A percentile compares a stretch with the other conserved stretches of the same genome.
Evolutionary conservation across 2,888 invertebrate genomes (phyloP).

Genomic region (Panzeria rudis): DNA sequence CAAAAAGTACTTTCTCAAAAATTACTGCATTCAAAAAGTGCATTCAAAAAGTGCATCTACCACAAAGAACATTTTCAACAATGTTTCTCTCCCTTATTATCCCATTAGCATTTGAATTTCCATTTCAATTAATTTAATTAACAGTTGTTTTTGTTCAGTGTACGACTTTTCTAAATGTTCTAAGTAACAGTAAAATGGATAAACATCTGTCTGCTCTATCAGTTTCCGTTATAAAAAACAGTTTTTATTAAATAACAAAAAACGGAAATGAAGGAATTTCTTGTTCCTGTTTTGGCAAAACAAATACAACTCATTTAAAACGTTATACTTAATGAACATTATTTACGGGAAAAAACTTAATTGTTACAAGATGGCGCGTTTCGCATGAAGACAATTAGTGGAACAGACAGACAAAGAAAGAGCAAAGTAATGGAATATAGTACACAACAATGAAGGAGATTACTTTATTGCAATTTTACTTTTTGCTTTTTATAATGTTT

Average conservation of each 20-base stretch:
- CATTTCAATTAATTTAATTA: slow-evolving; percentile 5
- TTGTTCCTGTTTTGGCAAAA: neutral
- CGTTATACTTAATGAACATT: slow-evolving; percentile 19
- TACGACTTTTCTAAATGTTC: slow-evolving; percentile 1
- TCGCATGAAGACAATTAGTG: slow-evolving; percentile 43
- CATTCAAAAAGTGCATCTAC: no score
- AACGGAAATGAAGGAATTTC: slow-evolving; percentile 54
- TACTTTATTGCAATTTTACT: neutral
- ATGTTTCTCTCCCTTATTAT: no score
- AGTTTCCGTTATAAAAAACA: slow-evolving; percentile 47
- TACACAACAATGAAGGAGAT: slow-evolving; percentile 17
- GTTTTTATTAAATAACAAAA: slow-evolving; percentile 5
- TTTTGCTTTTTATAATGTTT: no score
- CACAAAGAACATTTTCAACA: no score
- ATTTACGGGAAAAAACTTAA: slow-evolving; percentile 69
- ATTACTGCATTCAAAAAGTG: no score
- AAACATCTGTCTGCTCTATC: neutral
- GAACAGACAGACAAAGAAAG: slow-evolving; percentile 21
- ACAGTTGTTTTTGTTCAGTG: slow-evolving; percentile 14
- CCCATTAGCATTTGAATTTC: no score
- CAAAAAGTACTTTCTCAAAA: no score
- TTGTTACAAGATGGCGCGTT: slow-evolving; percentile 71
- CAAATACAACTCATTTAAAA: neutral
- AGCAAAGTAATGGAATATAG: neutral
- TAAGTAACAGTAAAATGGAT: neutral